phyloP scores from a whole-genome alignment of 2,888 invertebrate species.

The Ametastegia equiseti region DNA sequence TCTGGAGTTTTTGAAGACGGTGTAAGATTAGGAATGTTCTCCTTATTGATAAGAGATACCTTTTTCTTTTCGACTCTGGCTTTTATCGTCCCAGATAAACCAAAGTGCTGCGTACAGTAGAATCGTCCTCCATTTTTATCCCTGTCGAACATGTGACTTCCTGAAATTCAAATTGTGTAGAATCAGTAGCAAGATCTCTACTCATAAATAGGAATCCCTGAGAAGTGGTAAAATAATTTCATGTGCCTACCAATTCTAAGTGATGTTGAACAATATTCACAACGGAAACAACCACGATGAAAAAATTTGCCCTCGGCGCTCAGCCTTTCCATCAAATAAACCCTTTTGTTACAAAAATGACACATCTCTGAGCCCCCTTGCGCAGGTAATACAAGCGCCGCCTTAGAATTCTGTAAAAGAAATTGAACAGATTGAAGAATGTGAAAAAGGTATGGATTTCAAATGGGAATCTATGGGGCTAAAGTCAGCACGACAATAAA shows the following conservation, averaged over 20 bases:
- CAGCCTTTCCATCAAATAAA: constrained; percentile 95
- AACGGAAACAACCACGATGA: constrained; percentile 95
- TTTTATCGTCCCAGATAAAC: constrained; percentile 79
- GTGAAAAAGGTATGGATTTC: constrained; percentile 39
- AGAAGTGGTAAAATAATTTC: background rate
- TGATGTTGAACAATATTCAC: constrained; percentile 93
- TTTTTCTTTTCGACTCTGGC: constrained; percentile 70
- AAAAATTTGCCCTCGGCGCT: constrained; percentile 93
- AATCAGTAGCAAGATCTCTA: background rate
- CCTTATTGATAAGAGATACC: constrained; percentile 69
- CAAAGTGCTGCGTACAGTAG: constrained; percentile 87
- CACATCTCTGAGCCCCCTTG: constrained; percentile 86
- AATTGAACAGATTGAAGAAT: constrained; percentile 45
- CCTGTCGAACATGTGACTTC: constrained; percentile 73
- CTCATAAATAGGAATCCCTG: constrained; percentile 12
- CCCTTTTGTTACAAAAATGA: constrained; percentile 93
- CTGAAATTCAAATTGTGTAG: constrained; percentile 54
- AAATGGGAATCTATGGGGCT: constrained; percentile 24
- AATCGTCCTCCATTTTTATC: constrained; percentile 78
- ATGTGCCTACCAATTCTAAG: constrained; percentile 84
- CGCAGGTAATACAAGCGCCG: constrained; percentile 80
- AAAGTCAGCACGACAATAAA: constrained; percentile 53
- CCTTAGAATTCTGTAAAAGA: constrained; percentile 78
- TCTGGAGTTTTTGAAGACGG: constrained; percentile 75
- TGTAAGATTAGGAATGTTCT: constrained; percentile 71